Evolutionary conservation across 1,140 invertebrate genomes (phyloP), one percentile per base, ranked within the genome.

Genomic region (Sweltsa coloradensis): DNA sequence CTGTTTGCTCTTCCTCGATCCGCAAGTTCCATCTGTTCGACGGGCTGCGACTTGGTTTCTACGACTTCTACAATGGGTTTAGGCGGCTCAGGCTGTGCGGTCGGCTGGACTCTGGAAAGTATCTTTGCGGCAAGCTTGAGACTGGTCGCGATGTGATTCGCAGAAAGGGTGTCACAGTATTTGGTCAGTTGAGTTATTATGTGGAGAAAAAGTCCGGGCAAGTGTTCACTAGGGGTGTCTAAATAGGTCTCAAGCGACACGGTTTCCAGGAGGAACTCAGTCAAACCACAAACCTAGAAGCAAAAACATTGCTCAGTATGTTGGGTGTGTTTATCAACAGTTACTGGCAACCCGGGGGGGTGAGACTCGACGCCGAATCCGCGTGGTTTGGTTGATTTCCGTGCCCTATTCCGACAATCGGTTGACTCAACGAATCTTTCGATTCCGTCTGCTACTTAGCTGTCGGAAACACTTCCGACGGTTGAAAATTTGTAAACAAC

Each of bases 171-270:
- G 27, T 74, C 66, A 52, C 78, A 73, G 53, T 76, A 69, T 14
- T 67, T 54, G 0, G 74, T 77, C 11, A 86, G 58, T 48, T 77
- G 71, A 43, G 67, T 68, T 3, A 75, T 72, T 26, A 89, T 75
- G 47, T 79, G 70, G 34, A 75, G 64, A 55, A 89, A 79, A 31
- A 89, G 68, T 46, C 75, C 74, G 5, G 85, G 86, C 11, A 89
- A 61, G 60, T 88, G 83, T 51, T 88, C 80, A 5, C 81, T 79
- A n/a, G 83, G 80, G 11, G 79, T 87, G 56, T 89, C 84, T 24
- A 77, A 69, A 55, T 83, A 87, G 22, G 83, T 81, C 59, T 91
- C 87, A 39, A 88, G 65, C 0, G 85, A 82, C 1, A 91, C 76
- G 4, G 81, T 78, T 51, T 89, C 84, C 37, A 92, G 59, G 1